phyloP scores from a whole-genome alignment of 2,797 vertebrate species.

The Cygnus olor region DNA sequence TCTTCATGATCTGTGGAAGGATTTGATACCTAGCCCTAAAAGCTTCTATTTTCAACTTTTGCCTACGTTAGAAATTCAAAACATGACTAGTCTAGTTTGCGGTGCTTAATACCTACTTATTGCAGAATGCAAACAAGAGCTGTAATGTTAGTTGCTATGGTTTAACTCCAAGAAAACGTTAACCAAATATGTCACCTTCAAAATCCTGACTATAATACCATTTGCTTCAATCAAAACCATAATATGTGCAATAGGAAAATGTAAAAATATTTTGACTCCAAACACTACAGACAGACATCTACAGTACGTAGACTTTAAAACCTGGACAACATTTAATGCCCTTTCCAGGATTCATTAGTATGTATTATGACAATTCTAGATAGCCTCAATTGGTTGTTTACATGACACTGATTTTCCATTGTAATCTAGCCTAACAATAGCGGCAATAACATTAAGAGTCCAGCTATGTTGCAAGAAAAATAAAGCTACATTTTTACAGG shows the following conservation, averaged over 20 bases:
- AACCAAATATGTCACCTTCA: background rate
- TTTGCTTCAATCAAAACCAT: background rate
- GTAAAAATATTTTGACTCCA: background rate
- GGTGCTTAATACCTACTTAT: background rate
- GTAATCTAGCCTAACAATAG: background rate
- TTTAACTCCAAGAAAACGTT: background rate
- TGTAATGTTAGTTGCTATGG: background rate
- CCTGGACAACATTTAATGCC: background rate
- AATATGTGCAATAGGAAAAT: background rate
- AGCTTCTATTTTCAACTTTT: background rate
- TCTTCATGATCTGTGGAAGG: background rate
- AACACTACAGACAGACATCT: background rate
- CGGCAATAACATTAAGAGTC: background rate
- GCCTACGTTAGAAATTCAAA: background rate
- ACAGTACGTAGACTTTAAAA: background rate
- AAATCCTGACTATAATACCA: background rate
- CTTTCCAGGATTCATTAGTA: background rate
- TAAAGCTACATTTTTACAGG: background rate
- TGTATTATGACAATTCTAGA: background rate
- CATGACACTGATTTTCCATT: background rate
- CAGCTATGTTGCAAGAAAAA: background rate
- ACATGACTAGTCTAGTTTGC: background rate
- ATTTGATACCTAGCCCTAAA: background rate
- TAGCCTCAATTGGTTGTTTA: background rate
- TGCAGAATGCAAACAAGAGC: background rate